Evolutionary conservation across 2,888 invertebrate genomes (phyloP), one percentile per base, ranked within the genome.

Genomic region (Spisula solida): DNA sequence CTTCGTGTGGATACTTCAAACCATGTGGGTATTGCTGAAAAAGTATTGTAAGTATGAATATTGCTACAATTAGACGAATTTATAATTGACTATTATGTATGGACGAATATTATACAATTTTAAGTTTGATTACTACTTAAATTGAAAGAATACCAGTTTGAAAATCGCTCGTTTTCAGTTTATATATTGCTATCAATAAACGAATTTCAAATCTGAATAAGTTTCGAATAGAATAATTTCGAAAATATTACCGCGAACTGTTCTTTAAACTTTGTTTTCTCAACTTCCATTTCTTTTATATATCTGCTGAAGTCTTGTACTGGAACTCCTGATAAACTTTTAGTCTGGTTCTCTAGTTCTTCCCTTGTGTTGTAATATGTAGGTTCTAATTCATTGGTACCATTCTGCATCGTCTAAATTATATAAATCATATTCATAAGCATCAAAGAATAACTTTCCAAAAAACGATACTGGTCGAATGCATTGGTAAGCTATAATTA

Each of bases 21-120:
- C 92, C 91, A 70, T 92, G 91, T 48, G 92, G 90, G 82, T 91
- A 90, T 92, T 91, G 88, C 93, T 93, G 82, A 31, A 91, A 85
- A 83, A 55, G 0, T n/a, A 34, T 1, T 29, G 8, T 51, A 12
- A 60, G n/a, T 60, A n/a, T 60, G 18, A 25, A 60, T 60, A 20
- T n/a, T 20, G n/a, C 60, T 6, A 18, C 8, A 60, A n/a, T n/a
- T n/a, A 55, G 55, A 55, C 1, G 12, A 51, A 12, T 10, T 51
- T 12, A 51, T 10, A 14, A 51, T 16, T 16, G 16, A 51, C 51
- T 41, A 51, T 51, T 51, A 51, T 51, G 51, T 51, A 51, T 16
- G 51, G 51, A 5, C 14, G 1, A 51, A 51, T 16, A 47, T 51
- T 51, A 16, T 4, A 51, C 41, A 5, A 41, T 5, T 41, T 2